Conservation (phyloP, 2,113 vertebrate genomes). For the Onychostoma macrolepis region DNA sequence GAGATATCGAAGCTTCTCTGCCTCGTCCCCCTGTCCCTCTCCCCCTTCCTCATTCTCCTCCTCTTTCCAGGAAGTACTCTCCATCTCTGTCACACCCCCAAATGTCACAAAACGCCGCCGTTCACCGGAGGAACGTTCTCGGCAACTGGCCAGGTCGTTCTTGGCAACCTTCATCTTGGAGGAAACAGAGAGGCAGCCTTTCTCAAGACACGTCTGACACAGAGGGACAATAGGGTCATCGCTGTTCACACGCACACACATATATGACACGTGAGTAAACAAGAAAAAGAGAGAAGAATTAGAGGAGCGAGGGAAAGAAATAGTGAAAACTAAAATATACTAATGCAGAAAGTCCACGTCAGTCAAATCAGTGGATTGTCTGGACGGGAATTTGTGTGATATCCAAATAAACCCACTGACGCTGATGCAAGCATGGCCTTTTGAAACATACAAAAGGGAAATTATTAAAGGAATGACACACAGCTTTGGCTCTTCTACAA, state of each 20-base stretch:
- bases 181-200: conserved; percentile 70
- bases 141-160: conserved; percentile 78
- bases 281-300: conserved; percentile 43
- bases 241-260: conserved; percentile 70
- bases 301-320: background rate
- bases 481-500: background rate
- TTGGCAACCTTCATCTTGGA: conserved; percentile 70
- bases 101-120: conserved; percentile 89
- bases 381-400: background rate
- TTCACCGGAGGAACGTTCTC: conserved; percentile 70
- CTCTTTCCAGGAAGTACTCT: conserved; percentile 76
- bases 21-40: conserved; percentile 61
- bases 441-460: background rate
- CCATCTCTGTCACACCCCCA: conserved; percentile 93
- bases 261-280: conserved; percentile 45
- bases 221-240: conserved; percentile 69
- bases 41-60: conserved; percentile 59
- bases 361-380: background rate
- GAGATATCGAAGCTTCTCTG: conserved; percentile 72
- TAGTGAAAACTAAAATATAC: background rate
- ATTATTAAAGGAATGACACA: conserved; percentile 18
- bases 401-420: background rate
- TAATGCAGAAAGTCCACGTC: background rate
- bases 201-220: conserved; percentile 78
- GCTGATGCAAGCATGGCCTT: conserved; percentile 14